A percentile compares a stretch with the other conserved stretches of the same genome.
phyloP scores from a whole-genome alignment of 2,888 invertebrate genomes.

The Tipula confusa region DNA sequence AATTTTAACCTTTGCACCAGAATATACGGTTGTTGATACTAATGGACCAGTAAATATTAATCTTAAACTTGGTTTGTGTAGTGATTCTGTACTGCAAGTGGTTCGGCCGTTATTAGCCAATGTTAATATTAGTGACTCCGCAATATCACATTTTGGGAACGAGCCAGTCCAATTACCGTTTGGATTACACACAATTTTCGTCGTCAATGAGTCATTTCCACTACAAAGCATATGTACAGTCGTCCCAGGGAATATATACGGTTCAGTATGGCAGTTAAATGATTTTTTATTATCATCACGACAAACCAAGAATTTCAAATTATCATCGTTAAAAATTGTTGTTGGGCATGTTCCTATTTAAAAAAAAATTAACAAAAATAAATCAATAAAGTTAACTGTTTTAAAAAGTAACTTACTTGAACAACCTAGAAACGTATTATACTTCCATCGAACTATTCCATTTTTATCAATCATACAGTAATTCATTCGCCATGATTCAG shows the following conservation, averaged over 20 bases:
- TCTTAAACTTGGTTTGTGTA: background rate
- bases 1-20: background rate
- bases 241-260: background rate
- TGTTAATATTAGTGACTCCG: background rate
- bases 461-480: background rate
- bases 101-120: background rate
- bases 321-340: background rate
- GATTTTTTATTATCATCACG: background rate
- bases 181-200: background rate
- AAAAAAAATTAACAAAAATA: background rate
- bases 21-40: background rate
- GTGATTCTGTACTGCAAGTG: background rate
- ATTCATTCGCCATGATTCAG: background rate
- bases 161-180: background rate
- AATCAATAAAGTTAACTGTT: background rate
- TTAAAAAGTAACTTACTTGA: background rate
- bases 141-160: background rate
- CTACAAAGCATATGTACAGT: background rate
- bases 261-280: background rate
- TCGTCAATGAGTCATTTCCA: background rate
- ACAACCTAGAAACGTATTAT: background rate
- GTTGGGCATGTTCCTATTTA: background rate
- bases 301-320: background rate
- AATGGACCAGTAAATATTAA: background rate
- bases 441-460: background rate